Conservation (phyloP, 2,113 vertebrate species). For the Aegotheles bennettii region DNA sequence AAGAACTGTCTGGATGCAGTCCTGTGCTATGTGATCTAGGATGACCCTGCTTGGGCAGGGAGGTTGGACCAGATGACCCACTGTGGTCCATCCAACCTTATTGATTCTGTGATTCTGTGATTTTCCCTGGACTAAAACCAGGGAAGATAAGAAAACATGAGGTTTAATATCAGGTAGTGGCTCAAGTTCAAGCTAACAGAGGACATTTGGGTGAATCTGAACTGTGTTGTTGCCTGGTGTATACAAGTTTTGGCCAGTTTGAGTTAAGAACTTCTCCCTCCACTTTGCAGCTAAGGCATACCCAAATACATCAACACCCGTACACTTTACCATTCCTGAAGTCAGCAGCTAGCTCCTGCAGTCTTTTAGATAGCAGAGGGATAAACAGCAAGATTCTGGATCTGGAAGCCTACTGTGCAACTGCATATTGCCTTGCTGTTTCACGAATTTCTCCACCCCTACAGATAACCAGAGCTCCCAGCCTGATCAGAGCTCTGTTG, state of each 20-base stretch:
- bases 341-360: not conserved
- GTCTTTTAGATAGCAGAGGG: not conserved
- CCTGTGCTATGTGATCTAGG: too few relatives aligned
- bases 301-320: rapidly evolving
- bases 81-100: too few relatives aligned
- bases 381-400: rapidly evolving
- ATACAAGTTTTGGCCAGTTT: not conserved
- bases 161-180: not conserved
- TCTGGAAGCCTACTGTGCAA: not conserved
- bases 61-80: too few relatives aligned
- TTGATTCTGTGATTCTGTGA: too few relatives aligned
- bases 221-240: not conserved
- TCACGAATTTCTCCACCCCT: not conserved
- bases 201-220: not conserved
- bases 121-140: not conserved
- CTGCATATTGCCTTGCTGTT: not conserved
- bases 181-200: not conserved
- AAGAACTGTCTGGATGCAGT: too few relatives aligned
- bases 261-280: not conserved
- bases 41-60: too few relatives aligned
- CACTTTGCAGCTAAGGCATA: not conserved
- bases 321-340: not conserved
- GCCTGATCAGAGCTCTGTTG: not conserved
- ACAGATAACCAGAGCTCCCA: not conserved
- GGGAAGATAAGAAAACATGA: not conserved